Percentiles rank a stretch among this genome's conserved stretches.
phyloP scores from a whole-genome alignment of 2,888 invertebrate species.

The Caenorhabditis plicata region DNA sequence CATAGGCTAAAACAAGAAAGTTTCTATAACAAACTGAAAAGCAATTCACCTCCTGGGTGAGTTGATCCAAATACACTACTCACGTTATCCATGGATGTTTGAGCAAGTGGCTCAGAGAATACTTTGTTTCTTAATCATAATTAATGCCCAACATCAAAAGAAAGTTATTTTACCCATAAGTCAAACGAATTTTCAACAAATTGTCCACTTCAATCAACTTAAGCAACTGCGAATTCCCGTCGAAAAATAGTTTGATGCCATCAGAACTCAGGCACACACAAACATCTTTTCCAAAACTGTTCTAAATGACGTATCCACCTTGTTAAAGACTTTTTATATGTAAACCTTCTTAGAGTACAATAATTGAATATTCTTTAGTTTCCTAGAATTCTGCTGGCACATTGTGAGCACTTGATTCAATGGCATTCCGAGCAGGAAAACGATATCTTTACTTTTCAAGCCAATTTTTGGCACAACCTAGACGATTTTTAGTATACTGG shows the following conservation, averaged over 20 bases:
- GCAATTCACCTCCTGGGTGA: slow-evolving; percentile 83
- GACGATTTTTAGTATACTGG: no score
- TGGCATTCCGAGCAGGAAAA: slow-evolving; percentile 61
- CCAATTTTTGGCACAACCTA: slow-evolving; percentile 62
- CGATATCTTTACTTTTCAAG: slow-evolving; percentile 54
- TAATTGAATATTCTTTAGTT: slow-evolving; percentile 53
- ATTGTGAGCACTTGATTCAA: slow-evolving; percentile 57
- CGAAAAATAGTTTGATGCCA: slow-evolving; percentile 93
- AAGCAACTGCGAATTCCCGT: slow-evolving; percentile 87
- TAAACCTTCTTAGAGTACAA: slow-evolving; percentile 55
- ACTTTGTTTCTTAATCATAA: slow-evolving; percentile 49
- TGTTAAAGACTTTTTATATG: neutral
- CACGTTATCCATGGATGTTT: slow-evolving; percentile 94
- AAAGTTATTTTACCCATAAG: slow-evolving; percentile 79
- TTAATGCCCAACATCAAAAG: slow-evolving; percentile 74
- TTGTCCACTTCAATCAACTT: slow-evolving; percentile 92
- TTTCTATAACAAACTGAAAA: slow-evolving; percentile 8
- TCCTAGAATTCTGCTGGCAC: slow-evolving; percentile 53
- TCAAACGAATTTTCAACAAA: slow-evolving; percentile 92
- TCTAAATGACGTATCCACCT: slow-evolving; percentile 71
- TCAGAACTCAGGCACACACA: slow-evolving; percentile 93
- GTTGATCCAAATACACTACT: slow-evolving; percentile 99
- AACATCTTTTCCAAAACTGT: slow-evolving; percentile 90
- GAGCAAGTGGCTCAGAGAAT: slow-evolving; percentile 81
- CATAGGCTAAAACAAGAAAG: slow-evolving; percentile 79